These are phyloP conservation scores for Lasioglossum albipes DNA, from an alignment of 1,140 invertebrate species.

Conservation along the genomic window DNA sequence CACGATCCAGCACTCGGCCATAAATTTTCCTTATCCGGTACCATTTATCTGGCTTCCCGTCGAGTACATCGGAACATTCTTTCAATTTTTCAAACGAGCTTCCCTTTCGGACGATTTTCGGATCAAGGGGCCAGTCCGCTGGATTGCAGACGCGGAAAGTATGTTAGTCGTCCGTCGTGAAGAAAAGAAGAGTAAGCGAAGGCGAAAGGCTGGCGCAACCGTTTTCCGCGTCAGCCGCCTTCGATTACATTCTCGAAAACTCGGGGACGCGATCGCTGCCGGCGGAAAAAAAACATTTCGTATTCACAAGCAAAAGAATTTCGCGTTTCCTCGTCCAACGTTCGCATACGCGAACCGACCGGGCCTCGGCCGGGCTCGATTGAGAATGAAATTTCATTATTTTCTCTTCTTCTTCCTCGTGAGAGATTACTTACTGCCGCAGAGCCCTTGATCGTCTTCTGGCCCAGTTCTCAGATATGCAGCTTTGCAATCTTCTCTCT, in stretches of 20 bases:
- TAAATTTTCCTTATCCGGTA: conserved; percentile 43
- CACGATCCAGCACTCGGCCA: conserved; percentile 11
- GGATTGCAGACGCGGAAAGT: conserved; percentile 35
- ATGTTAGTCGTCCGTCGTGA: conserved; percentile 35
- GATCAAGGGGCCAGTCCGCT: conserved; percentile 1
- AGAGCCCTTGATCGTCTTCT: no score
- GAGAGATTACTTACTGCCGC: no score
- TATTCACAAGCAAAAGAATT: background rate
- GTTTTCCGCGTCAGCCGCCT: conserved; percentile 22
- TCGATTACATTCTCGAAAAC: conserved; percentile 6
- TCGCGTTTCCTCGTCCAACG: background rate
- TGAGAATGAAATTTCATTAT: background rate
- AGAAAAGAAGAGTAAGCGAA: no score
- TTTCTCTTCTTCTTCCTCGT: background rate
- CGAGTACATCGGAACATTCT: conserved; percentile 46
- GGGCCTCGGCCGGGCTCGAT: background rate
- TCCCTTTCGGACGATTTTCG: conserved; percentile 26
- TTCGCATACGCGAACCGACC: background rate
- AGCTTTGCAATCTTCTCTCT: no score
- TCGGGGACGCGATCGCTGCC: background rate
- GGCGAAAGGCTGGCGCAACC: conserved; percentile 21
- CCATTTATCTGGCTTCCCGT: conserved; percentile 45
- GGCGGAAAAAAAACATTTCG: background rate
- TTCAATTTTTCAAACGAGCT: conserved; percentile 46
- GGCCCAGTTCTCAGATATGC: no score